A percentile compares a stretch with the other conserved stretches of the same genome.
Evolutionary conservation across 2,888 invertebrate genomes (phyloP).

Genomic region (Eurytoma adleriae): DNA sequence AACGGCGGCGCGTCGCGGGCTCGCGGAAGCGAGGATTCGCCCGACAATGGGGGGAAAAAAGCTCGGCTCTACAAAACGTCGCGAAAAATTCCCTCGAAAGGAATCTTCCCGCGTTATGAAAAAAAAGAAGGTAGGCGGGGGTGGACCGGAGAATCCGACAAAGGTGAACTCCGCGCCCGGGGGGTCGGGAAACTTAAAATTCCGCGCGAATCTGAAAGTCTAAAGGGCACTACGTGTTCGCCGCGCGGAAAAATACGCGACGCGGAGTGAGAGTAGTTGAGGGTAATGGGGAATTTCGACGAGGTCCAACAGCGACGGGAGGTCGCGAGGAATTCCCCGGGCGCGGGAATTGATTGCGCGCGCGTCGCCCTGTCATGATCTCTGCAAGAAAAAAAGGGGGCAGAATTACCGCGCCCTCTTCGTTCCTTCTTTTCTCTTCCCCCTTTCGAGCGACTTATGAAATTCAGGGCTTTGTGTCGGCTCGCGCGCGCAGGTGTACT

Average conservation of each 20-base stretch:
- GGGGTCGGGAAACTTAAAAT: conserved; percentile 47
- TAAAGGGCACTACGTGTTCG: conserved; percentile 26
- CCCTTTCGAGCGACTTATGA: conserved; percentile 1
- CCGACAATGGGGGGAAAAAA: conserved; percentile 6
- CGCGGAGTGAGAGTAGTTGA: neutral
- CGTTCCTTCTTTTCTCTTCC: neutral
- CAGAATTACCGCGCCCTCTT: conserved; percentile 12
- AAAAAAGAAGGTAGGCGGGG: conserved; percentile 5
- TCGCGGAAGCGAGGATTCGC: conserved; percentile 4
- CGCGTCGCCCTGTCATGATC: conserved; percentile 25
- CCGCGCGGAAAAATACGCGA: conserved; percentile 37
- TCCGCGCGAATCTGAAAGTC: conserved; percentile 55
- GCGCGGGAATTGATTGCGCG: conserved; percentile 41
- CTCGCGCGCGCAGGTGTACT: neutral
- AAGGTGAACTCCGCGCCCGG: conserved; percentile 8
- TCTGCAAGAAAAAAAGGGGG: neutral
- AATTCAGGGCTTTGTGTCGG: neutral
- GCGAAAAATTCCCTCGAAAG: conserved; percentile 33
- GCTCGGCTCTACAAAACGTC: too few relatives aligned
- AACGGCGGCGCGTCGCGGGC: too few relatives aligned
- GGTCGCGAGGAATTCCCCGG: conserved; percentile 8
- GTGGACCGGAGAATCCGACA: conserved; percentile 13
- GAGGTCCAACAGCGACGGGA: neutral
- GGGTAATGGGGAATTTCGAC: conserved; percentile 46
- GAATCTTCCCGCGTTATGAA: conserved; percentile 30